Percentiles rank a stretch among this genome's conserved stretches.
Conservation (phyloP, 2,113 vertebrate genomes). For the Passer montanus region DNA sequence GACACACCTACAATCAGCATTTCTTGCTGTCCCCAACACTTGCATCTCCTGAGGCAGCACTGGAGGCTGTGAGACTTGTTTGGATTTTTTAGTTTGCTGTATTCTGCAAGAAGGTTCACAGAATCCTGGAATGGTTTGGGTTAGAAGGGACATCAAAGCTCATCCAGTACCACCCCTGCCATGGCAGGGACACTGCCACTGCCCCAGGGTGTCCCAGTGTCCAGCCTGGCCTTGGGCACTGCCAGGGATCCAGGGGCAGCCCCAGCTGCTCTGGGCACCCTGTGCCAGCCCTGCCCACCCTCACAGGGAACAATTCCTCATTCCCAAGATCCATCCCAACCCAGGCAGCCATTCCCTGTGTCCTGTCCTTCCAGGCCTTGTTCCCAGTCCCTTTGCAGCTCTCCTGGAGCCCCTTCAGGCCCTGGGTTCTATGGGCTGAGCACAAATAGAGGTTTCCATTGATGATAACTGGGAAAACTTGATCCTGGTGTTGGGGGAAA, state of each 20-base stretch:
- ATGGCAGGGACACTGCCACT: background rate
- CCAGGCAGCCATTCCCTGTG: fast-evolving
- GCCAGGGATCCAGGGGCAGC: background rate
- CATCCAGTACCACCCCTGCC: background rate
- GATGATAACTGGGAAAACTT: background rate
- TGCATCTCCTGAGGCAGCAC: background rate
- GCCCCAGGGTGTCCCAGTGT: fast-evolving
- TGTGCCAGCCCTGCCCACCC: background rate
- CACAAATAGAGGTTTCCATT: fast-evolving
- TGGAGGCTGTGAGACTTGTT: background rate
- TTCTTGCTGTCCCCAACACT: fast-evolving
- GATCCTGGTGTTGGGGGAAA: background rate
- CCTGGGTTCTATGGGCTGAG: background rate
- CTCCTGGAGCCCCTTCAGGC: background rate
- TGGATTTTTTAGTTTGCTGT: background rate
- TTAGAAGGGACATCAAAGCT: fast-evolving
- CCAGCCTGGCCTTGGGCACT: background rate
- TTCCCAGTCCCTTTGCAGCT: background rate
- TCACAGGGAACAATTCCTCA: background rate
- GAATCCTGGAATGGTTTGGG: background rate
- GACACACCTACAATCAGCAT: background rate
- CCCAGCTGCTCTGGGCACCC: background rate
- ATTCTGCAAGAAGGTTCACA: background rate
- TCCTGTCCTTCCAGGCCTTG: background rate
- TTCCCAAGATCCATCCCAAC: fast-evolving